Conservation (phyloP, 2,888 invertebrate genomes). For the Cosmorhoe ocellata region DNA sequence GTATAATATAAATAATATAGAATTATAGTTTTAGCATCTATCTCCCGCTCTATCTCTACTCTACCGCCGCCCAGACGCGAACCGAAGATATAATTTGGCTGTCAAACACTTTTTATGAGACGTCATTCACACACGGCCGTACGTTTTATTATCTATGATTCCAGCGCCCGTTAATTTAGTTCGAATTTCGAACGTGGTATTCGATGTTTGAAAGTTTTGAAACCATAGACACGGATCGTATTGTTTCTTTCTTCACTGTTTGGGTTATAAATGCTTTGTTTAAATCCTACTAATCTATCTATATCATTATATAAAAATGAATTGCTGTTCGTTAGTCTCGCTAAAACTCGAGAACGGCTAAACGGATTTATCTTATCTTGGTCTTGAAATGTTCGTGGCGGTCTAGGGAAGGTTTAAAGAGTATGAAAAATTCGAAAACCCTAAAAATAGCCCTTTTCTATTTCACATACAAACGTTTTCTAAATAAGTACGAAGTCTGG, state of each 20-base stretch:
- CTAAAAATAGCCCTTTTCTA: too few relatives aligned
- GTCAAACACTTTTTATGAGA: conserved; percentile 72
- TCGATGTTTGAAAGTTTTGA: conserved; percentile 24
- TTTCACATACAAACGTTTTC: too few relatives aligned
- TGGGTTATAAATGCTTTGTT: conserved; percentile 1
- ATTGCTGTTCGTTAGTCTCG: too few relatives aligned
- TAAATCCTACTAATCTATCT: not conserved
- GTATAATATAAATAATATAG: too few relatives aligned
- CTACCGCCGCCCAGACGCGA: conserved; percentile 32
- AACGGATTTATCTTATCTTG: too few relatives aligned
- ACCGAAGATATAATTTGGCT: conserved; percentile 64
- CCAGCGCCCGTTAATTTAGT: conserved; percentile 55
- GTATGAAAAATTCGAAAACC: too few relatives aligned
- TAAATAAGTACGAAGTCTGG: too few relatives aligned
- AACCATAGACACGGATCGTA: not conserved
- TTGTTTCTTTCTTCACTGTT: not conserved
- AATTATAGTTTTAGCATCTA: too few relatives aligned
- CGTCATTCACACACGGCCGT: conserved; percentile 63
- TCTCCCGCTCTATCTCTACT: conserved; percentile 6
- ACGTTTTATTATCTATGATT: conserved; percentile 63
- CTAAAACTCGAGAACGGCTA: too few relatives aligned
- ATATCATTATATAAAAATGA: too few relatives aligned
- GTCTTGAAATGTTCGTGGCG: too few relatives aligned
- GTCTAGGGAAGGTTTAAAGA: too few relatives aligned
- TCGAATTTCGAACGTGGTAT: conserved; percentile 31